Percentiles rank a stretch among this genome's conserved stretches.
Evolutionary conservation across 2,113 vertebrate genomes (phyloP).

Genomic region (Carlito syrichta): DNA sequence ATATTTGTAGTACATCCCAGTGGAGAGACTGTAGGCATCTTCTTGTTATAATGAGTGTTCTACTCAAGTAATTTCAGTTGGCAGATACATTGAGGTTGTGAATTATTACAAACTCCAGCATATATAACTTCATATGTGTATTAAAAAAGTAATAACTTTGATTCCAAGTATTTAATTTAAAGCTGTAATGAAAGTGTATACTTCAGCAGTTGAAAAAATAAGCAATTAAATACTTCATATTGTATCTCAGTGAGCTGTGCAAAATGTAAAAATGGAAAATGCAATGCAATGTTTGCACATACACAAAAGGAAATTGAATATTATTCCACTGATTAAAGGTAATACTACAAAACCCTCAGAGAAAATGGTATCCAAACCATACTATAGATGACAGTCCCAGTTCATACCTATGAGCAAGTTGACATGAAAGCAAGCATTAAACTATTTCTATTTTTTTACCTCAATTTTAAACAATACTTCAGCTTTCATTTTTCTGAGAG

Average conservation of each 20-base stretch:
- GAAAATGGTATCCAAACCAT: background rate
- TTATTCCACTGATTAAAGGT: background rate
- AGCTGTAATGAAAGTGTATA: background rate
- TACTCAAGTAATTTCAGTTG: background rate
- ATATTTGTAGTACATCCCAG: background rate
- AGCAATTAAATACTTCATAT: background rate
- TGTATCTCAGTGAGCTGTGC: background rate
- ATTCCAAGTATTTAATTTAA: conserved; percentile 51
- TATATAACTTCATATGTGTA: background rate
- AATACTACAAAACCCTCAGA: background rate
- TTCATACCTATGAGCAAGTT: background rate
- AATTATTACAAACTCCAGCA: background rate
- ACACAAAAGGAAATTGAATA: background rate
- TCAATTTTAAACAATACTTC: background rate
- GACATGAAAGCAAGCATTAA: background rate
- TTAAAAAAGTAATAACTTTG: conserved; percentile 37
- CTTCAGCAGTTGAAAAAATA: background rate
- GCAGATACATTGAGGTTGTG: background rate
- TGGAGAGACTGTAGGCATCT: background rate
- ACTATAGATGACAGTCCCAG: background rate
- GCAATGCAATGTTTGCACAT: background rate
- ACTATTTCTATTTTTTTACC: background rate
- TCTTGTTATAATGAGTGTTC: conserved; percentile 6
- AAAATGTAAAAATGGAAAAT: background rate
- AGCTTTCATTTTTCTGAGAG: background rate